Conservation (phyloP, 1,140 invertebrate species). For the Drosophila pachea region DNA sequence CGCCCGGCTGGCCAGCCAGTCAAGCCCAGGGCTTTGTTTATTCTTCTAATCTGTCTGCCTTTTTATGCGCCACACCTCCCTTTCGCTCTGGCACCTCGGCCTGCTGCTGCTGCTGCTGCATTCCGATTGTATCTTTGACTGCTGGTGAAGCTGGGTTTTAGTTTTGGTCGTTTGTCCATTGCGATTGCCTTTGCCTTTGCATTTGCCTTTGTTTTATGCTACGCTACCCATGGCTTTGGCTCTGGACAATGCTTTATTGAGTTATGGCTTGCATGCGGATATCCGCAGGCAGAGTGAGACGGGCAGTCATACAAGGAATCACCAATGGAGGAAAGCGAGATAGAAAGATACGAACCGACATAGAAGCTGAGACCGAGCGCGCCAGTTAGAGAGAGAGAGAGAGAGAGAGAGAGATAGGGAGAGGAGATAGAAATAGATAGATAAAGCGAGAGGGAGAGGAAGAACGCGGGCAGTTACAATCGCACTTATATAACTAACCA, state of each 20-base stretch:
- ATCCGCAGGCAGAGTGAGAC: slow-evolving; percentile 48
- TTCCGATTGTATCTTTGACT: slow-evolving; percentile 77
- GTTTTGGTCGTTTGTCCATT: slow-evolving; percentile 55
- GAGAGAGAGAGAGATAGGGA: slow-evolving; percentile 15
- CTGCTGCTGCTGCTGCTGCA: slow-evolving; percentile 62
- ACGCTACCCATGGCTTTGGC: slow-evolving; percentile 47
- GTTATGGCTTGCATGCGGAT: slow-evolving; percentile 76
- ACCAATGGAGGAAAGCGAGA: neutral
- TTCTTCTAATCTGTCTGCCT: slow-evolving; percentile 65
- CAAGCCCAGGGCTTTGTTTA: slow-evolving; percentile 68
- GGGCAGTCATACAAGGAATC: slow-evolving; percentile 8
- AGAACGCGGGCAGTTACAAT: slow-evolving; percentile 16
- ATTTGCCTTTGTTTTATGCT: slow-evolving; percentile 67
- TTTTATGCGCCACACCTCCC: slow-evolving; percentile 20
- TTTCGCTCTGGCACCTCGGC: slow-evolving; percentile 2
- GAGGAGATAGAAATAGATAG: slow-evolving; percentile 7
- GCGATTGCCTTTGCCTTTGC: slow-evolving; percentile 55
- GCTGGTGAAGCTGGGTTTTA: slow-evolving; percentile 46
- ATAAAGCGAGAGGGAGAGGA: slow-evolving; percentile 25
- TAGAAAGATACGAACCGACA: neutral
- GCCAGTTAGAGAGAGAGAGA: slow-evolving; percentile 24
- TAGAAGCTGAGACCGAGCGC: too few relatives aligned
- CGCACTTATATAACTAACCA: slow-evolving; percentile 58
- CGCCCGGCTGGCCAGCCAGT: slow-evolving; percentile 17
- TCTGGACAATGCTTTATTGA: slow-evolving; percentile 74